These are phyloP conservation scores for Mobula hypostoma DNA, from an alignment of 2,113 vertebrate genomes.

Conservation along the genomic window DNA sequence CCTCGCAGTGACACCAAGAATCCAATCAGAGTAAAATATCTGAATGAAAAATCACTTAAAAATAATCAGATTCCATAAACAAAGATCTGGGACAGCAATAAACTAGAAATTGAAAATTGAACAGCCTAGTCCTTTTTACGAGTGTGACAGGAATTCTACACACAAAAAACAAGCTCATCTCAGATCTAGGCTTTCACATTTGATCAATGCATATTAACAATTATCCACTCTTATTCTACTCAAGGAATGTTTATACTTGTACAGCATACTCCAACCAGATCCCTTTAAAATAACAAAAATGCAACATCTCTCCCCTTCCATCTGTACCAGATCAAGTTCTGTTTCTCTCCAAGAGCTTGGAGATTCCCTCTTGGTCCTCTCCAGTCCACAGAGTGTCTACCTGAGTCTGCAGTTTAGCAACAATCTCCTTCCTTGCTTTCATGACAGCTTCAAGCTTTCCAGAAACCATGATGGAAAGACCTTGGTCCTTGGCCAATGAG, in stretches of 20 bases:
- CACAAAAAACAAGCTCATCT: background rate
- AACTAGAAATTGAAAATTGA: background rate
- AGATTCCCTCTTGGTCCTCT: background rate
- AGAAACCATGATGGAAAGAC: conserved; percentile 98
- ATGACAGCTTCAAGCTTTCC: conserved; percentile 95
- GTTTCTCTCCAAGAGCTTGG: background rate
- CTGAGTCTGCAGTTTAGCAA: conserved; percentile 96
- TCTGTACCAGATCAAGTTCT: background rate
- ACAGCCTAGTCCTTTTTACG: background rate
- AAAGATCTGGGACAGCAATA: background rate
- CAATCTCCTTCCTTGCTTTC: conserved; percentile 98
- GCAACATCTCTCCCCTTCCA: background rate
- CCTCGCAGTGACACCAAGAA: background rate
- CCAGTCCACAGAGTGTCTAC: conserved; percentile 48
- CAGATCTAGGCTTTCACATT: too few relatives aligned
- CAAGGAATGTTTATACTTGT: too few relatives aligned
- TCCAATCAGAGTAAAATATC: background rate
- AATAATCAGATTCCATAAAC: background rate
- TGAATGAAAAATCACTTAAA: background rate
- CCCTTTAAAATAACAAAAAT: too few relatives aligned
- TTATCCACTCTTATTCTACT: too few relatives aligned
- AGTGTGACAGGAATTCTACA: background rate
- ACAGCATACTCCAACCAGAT: too few relatives aligned
- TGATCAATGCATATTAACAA: too few relatives aligned
- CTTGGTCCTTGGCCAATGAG: conserved; percentile 96